Evolutionary conservation across 92 coral and sea anemone species (phyloP), one percentile per base, ranked within the genome.

Genomic region (Siderastrea siderea): DNA sequence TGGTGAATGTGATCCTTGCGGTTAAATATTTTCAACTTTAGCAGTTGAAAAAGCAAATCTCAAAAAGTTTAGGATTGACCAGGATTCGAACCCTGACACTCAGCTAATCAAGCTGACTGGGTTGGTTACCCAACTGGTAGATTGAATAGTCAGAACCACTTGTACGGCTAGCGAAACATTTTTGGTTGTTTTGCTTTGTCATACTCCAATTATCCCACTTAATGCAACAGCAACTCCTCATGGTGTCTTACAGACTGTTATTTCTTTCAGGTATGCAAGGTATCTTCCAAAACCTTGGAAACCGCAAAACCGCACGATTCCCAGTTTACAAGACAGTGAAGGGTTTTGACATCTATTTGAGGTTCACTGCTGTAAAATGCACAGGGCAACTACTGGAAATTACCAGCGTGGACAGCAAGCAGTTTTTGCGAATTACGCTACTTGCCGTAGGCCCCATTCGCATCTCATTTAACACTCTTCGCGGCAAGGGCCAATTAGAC

Each of bases 331-430:
- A 84, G 19, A 61, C 77, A 68, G 79, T 88, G 2, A 84, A 71
- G 44, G 92, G 90, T 45, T 72, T 82, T 48, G 88, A 86, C 46
- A 62, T 92, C 84, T 80, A 79, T 76, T 70, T 92, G 72, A 76
- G 95, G 67, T 92, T 92, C 90, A 49, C 90, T n/a, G 90, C 95
- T 8, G 44, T 49, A 53, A 45, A 15, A 53, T 92, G 95, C 82
- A 51, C 82, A n/a, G 95, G 95, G n/a, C 87, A 92, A 51, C 84
- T 92, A 12, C 73, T 88, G 13, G 90, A 88, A 62, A 84, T 92
- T 26, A 92, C 88, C 57, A 92, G 95, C 66, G 88, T 74, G 81
- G 87, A 79, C 19, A 60, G 84, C 74, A 87, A 75, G 38, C 87
- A 92, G 54, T 88, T 83, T 81, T 80, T 92, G 78, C 77, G 86